Evolutionary conservation across 2,797 vertebrate genomes (phyloP).

Genomic region (Acrocephalus scirpaceus): DNA sequence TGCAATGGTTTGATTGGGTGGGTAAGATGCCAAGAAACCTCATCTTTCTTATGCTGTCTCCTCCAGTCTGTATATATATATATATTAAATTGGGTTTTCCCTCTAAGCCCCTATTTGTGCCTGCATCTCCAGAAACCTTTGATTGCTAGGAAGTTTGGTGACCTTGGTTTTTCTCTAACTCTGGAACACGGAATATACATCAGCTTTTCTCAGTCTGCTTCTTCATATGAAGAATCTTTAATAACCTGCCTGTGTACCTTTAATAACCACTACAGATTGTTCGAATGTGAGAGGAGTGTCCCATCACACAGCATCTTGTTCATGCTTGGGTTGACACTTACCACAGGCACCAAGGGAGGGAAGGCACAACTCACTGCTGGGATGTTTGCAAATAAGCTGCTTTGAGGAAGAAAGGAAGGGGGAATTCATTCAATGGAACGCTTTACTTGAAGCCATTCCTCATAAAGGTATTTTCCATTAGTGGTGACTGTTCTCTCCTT

Average conservation of each 20-base stretch:
- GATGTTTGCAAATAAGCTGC: not conserved
- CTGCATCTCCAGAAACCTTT: not conserved
- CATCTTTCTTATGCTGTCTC: not conserved
- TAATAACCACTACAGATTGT: not conserved
- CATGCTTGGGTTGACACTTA: not conserved
- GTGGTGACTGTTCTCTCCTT: not conserved
- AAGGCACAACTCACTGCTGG: not conserved
- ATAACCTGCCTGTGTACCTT: not conserved
- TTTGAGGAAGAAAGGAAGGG: not conserved
- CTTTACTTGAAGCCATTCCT: not conserved
- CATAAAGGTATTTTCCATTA: not conserved
- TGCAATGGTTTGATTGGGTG: not conserved
- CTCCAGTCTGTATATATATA: not conserved
- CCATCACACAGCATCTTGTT: not conserved
- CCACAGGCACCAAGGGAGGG: not conserved
- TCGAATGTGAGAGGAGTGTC: not conserved
- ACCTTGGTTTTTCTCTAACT: not conserved
- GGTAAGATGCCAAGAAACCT: not conserved
- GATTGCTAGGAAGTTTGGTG: not conserved
- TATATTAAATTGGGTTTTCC: not conserved
- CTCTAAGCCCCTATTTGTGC: not conserved
- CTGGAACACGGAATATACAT: not conserved
- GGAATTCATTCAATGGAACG: not conserved
- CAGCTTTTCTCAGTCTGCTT: not conserved
- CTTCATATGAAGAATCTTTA: not conserved